Evolutionary conservation across 2,113 vertebrate genomes (phyloP).

Genomic region (Phrynosoma platyrhinos): DNA sequence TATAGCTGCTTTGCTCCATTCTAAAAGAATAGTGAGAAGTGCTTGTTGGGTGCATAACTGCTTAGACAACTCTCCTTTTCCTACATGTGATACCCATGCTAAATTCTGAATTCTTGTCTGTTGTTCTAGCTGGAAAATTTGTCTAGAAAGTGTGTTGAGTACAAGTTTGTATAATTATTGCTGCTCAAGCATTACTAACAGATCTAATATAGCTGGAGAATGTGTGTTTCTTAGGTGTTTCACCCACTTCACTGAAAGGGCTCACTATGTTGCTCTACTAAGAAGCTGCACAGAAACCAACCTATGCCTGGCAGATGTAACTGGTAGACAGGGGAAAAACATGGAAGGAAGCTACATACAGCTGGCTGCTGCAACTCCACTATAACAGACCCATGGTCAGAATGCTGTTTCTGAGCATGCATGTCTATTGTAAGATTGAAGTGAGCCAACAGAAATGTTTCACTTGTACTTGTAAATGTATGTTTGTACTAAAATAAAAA

Average conservation of each 20-base stretch:
- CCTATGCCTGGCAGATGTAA: neutral
- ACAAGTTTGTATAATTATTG: neutral
- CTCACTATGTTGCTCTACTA: neutral
- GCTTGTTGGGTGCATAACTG: neutral
- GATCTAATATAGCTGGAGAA: neutral
- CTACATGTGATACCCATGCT: neutral
- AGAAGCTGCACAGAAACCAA: neutral
- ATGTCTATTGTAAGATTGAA: neutral
- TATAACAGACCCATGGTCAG: neutral
- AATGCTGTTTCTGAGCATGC: neutral
- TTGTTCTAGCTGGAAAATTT: neutral
- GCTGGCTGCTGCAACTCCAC: neutral
- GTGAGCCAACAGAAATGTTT: slow-evolving; percentile 26
- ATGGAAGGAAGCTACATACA: neutral
- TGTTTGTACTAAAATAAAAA: neutral
- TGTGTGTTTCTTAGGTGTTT: neutral
- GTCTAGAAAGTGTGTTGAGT: no score
- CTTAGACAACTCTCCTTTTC: neutral
- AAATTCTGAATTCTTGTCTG: neutral
- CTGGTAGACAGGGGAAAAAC: neutral
- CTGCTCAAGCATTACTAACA: no score
- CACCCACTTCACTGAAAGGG: no score
- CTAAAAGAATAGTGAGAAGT: neutral
- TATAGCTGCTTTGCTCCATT: neutral
- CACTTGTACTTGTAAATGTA: slow-evolving; percentile 27